These are phyloP conservation scores for Xylophagus ater DNA, from an alignment of 2,888 invertebrate species.

Conservation along the genomic window DNA sequence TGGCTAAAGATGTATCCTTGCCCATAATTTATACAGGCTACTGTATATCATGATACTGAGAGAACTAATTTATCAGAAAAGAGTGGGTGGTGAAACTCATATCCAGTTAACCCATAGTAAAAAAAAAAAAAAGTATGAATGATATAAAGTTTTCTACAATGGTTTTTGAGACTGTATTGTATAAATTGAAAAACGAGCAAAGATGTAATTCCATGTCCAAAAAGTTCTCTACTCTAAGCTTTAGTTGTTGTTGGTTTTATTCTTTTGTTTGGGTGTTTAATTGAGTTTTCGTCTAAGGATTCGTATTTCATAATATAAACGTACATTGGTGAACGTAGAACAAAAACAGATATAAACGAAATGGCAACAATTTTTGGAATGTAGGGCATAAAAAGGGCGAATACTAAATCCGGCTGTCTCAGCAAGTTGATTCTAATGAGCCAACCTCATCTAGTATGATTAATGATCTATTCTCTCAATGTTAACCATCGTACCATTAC, in stretches of 20 bases:
- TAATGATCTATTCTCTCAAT: too few species aligned
- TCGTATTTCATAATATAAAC: neutral
- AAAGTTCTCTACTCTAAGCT: too few species aligned
- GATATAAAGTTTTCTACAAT: slow-evolving; percentile 9
- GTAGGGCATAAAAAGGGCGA: neutral
- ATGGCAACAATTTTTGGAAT: neutral
- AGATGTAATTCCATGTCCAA: slow-evolving; percentile 13
- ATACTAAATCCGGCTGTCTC: neutral
- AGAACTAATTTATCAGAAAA: too few species aligned
- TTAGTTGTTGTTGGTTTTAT: too few species aligned
- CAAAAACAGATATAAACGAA: neutral
- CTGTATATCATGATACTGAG: too few species aligned
- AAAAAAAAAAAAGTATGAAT: slow-evolving; percentile 1
- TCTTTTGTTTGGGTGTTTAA: slow-evolving; percentile 1
- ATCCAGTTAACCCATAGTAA: neutral
- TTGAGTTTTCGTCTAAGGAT: slow-evolving; percentile 2
- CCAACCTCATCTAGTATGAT: too few species aligned
- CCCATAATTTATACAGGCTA: too few species aligned
- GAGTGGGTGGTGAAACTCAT: neutral
- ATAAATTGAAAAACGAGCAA: slow-evolving; percentile 9
- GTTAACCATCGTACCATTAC: too few species aligned
- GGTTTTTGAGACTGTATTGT: slow-evolving; percentile 7
- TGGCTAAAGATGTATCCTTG: too few species aligned
- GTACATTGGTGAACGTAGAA: too few species aligned
- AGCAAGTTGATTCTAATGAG: slow-evolving; percentile 2